phyloP scores from a whole-genome alignment of 1,140 invertebrate species.

The Atta texana region DNA sequence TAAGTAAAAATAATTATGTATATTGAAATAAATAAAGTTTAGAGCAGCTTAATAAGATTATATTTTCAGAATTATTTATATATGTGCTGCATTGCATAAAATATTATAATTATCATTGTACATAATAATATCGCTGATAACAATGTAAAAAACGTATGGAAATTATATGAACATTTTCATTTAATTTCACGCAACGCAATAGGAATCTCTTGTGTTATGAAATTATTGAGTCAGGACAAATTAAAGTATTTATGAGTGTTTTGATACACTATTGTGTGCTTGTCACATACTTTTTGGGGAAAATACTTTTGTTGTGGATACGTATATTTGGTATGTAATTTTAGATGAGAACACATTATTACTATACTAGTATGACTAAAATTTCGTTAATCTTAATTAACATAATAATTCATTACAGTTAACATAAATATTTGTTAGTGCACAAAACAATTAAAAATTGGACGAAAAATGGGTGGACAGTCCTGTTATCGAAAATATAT shows the following conservation, averaged over 20 bases:
- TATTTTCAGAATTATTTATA: not conserved
- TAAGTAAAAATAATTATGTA: not conserved
- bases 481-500: not conserved
- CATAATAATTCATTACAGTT: conserved; percentile 29
- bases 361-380: not conserved
- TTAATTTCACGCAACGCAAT: not conserved
- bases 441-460: conserved; percentile 33
- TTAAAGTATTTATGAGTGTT: not conserved
- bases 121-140: not conserved
- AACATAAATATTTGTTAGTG: not conserved
- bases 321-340: conserved; percentile 1
- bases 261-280: not conserved
- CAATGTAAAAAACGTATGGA: not conserved
- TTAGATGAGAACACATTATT: not conserved
- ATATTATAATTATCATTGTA: not conserved
- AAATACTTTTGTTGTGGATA: not conserved
- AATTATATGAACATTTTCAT: conserved; percentile 7
- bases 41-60: not conserved
- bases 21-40: not conserved
- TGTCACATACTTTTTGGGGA: not conserved
- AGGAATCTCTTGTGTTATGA: conserved; percentile 11
- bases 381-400: conserved; percentile 25
- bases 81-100: not conserved
- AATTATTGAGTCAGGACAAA: not conserved
- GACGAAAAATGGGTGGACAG: not conserved